These are phyloP conservation scores for Drosophila leonis DNA, from an alignment of 2,888 invertebrate species.

Conservation along the genomic window DNA sequence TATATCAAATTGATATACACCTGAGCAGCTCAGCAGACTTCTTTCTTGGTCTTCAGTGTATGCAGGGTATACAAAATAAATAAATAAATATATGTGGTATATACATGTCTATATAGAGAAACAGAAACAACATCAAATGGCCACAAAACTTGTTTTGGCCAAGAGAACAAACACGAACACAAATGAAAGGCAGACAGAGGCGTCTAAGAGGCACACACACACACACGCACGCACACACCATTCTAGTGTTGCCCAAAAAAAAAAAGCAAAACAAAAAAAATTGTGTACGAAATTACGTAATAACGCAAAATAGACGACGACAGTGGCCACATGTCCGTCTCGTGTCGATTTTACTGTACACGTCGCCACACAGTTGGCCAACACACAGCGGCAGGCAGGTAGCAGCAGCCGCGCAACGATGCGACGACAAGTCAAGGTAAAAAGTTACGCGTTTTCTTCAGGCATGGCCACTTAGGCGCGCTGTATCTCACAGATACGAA, in stretches of 20 bases:
- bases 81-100: slow-evolving; percentile 26
- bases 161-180: slow-evolving; percentile 45
- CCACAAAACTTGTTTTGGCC: slow-evolving; percentile 57
- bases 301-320: slow-evolving; percentile 68
- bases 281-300: slow-evolving; percentile 61
- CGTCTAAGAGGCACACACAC: slow-evolving; percentile 35
- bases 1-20: not conserved
- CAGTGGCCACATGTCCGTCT: slow-evolving; percentile 56
- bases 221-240: slow-evolving; percentile 11
- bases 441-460: slow-evolving; percentile 66
- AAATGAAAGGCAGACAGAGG: slow-evolving; percentile 61
- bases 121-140: slow-evolving; percentile 18
- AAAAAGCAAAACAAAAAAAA: slow-evolving; percentile 21
- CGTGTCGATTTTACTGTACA: slow-evolving; percentile 50
- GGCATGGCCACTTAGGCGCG: slow-evolving; percentile 37
- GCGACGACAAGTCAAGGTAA: slow-evolving; percentile 77
- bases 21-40: not conserved
- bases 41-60: not conserved
- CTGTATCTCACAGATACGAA: slow-evolving; percentile 20
- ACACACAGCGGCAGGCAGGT: slow-evolving; percentile 4
- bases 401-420: slow-evolving; percentile 28
- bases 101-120: slow-evolving; percentile 17
- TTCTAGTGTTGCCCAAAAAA: slow-evolving; percentile 54
- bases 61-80: slow-evolving; percentile 20
- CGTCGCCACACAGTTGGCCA: slow-evolving; percentile 54